These are phyloP conservation scores for Labroides dimidiatus DNA, from an alignment of 2,797 vertebrate species.

Conservation along the genomic window DNA sequence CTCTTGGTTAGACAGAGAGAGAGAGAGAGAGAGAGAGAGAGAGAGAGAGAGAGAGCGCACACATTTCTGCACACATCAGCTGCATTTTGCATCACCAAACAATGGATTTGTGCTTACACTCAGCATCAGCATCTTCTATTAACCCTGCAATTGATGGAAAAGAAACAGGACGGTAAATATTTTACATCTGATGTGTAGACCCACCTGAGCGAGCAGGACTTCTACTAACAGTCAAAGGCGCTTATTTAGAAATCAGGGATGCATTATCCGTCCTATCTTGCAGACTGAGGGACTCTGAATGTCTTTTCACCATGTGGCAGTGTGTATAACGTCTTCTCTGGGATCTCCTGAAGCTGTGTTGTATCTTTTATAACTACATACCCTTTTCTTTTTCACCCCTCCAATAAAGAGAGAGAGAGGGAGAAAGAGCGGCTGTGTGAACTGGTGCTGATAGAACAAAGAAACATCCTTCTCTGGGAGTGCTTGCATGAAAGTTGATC, in stretches of 20 bases:
- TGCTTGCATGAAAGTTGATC: constrained; percentile 82
- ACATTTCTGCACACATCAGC: constrained; percentile 67
- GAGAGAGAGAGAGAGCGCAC: constrained; percentile 14
- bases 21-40: constrained; percentile 14
- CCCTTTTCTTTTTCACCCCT: constrained; percentile 42
- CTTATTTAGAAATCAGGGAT: background rate
- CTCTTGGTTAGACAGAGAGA: constrained; percentile 13
- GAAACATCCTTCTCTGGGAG: constrained; percentile 75
- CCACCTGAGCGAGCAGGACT: background rate
- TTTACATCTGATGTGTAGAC: constrained; percentile 22
- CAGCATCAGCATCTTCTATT: constrained; percentile 40
- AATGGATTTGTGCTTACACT: constrained; percentile 34
- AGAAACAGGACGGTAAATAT: constrained; percentile 41
- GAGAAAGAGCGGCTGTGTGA: constrained; percentile 21
- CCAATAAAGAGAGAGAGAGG: constrained; percentile 12
- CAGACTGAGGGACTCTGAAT: background rate
- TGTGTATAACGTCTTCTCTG: constrained; percentile 15
- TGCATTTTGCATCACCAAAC: constrained; percentile 60
- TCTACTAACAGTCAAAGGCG: background rate
- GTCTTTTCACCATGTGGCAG: constrained; percentile 8
- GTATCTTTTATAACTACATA: constrained; percentile 37
- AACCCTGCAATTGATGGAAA: constrained; percentile 21
- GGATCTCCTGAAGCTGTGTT: constrained; percentile 19
- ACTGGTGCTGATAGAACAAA: constrained; percentile 72
- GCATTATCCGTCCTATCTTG: background rate